Evolutionary conservation across 2,888 invertebrate genomes (phyloP).

Genomic region (Conchocele bisecta): DNA sequence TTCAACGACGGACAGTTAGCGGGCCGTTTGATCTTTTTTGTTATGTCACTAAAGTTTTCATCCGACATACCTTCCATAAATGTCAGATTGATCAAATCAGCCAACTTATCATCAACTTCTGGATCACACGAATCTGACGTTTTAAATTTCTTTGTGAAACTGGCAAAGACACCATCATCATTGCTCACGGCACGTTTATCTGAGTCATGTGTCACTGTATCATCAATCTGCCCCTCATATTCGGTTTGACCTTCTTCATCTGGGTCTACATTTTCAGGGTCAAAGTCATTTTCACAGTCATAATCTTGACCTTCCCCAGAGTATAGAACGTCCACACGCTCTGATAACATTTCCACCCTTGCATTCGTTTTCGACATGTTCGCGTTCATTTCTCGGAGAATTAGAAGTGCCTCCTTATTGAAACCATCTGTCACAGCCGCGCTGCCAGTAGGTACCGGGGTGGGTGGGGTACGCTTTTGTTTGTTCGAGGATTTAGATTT

Average conservation of each 20-base stretch:
- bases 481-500: too few species aligned
- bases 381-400: slow-evolving; percentile 29
- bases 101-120: background rate
- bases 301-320: background rate
- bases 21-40: background rate
- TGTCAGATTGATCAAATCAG: background rate
- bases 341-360: slow-evolving; percentile 14
- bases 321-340: slow-evolving; percentile 5
- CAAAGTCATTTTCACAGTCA: too few species aligned
- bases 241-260: too few species aligned
- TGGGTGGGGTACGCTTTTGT: too few species aligned
- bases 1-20: background rate
- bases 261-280: too few species aligned
- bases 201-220: too few species aligned
- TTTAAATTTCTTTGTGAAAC: slow-evolving; percentile 3
- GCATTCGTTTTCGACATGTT: slow-evolving; percentile 30
- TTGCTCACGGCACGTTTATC: too few species aligned
- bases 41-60: slow-evolving; percentile 1
- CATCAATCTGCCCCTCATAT: too few species aligned
- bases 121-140: background rate
- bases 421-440: too few species aligned
- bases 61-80: slow-evolving; percentile 3
- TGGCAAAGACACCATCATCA: too few species aligned
- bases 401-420: slow-evolving; percentile 26
- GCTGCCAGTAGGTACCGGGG: too few species aligned